These are phyloP conservation scores for Holotrichia oblita DNA, from an alignment of 1,140 invertebrate species.

Conservation along the genomic window DNA sequence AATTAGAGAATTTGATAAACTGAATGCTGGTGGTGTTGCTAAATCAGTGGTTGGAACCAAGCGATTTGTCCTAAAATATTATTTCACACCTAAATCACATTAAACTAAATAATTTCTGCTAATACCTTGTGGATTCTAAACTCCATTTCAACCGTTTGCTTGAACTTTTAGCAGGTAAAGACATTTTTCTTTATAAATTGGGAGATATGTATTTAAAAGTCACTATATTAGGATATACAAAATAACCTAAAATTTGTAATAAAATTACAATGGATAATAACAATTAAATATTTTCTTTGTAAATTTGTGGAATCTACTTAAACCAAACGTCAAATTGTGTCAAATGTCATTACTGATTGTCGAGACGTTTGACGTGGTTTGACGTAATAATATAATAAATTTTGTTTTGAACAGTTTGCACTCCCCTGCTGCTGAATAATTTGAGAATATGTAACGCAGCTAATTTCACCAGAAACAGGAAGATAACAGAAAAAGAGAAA, in stretches of 20 bases:
- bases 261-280: not conserved
- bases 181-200: too few relatives aligned
- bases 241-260: not conserved
- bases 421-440: not conserved
- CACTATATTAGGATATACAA: not conserved
- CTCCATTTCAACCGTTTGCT: conserved; percentile 56
- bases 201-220: not conserved
- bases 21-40: conserved; percentile 85
- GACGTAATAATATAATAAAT: not conserved
- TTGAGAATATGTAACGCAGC: too few relatives aligned
- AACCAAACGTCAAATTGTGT: not conserved
- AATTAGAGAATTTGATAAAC: conserved; percentile 73
- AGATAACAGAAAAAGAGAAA: too few relatives aligned
- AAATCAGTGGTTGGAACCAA: conserved; percentile 45
- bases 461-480: not conserved
- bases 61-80: conserved; percentile 48
- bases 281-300: conserved; percentile 8
- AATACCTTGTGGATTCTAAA: conserved; percentile 54
- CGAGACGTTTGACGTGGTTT: not conserved
- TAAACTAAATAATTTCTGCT: not conserved
- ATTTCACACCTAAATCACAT: conserved; percentile 10
- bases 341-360: not conserved
- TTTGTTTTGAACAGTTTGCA: not conserved
- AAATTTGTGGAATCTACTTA: conserved; percentile 15
- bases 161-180: conserved; percentile 47